phyloP scores from a whole-genome alignment of 2,888 invertebrate genomes.

The Muscina levida region DNA sequence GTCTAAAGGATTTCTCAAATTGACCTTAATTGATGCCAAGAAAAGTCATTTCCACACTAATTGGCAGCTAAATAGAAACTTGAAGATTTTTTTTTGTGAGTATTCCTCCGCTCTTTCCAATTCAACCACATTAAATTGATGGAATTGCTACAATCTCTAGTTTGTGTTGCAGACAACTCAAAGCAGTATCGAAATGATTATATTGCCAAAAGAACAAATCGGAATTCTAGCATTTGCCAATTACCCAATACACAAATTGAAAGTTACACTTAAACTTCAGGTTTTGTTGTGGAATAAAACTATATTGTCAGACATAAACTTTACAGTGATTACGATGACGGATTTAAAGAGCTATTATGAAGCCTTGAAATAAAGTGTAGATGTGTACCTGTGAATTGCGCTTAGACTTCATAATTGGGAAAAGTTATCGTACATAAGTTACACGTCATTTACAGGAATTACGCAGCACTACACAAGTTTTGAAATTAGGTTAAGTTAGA shows the following conservation, averaged over 20 bases:
- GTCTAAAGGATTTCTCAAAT: conserved; percentile 15
- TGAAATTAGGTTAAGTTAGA: no score
- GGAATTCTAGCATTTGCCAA: conserved; percentile 6
- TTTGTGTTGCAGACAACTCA: conserved; percentile 28
- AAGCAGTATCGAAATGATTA: conserved; percentile 17
- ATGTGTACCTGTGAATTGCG: no score
- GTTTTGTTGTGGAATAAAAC: no score
- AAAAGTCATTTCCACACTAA: conserved; percentile 28
- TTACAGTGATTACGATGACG: no score
- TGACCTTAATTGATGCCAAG: conserved; percentile 31
- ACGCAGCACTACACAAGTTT: no score
- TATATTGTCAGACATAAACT: no score
- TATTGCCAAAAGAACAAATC: conserved; percentile 29
- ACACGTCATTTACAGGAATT: no score
- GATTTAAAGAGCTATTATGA: no score
- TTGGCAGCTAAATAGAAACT: conserved; percentile 35
- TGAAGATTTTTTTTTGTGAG: conserved; percentile 6
- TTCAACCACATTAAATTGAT: conserved; percentile 9
- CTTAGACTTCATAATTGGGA: no score
- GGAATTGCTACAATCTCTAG: conserved; percentile 18
- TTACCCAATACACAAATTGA: conserved; percentile 2
- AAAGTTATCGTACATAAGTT: no score
- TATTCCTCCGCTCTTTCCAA: background rate
- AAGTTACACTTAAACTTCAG: background rate
- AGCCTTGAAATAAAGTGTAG: no score